A percentile compares a stretch with the other conserved stretches of the same genome.
Evolutionary conservation across 2,113 vertebrate genomes (phyloP).

Genomic region (Oryzias celebensis): DNA sequence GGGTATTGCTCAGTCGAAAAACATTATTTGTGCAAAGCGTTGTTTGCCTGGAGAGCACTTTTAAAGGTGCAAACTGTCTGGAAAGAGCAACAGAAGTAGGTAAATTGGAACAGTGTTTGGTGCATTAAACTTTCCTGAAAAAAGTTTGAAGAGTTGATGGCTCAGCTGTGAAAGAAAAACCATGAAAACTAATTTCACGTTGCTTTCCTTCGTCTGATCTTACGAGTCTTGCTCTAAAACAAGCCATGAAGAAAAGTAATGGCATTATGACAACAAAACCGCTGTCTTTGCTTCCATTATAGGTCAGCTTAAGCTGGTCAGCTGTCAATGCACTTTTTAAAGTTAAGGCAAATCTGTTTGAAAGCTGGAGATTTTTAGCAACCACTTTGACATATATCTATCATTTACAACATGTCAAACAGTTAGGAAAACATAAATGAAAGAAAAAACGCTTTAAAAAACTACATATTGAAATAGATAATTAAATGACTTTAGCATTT

Average conservation of each 20-base stretch:
- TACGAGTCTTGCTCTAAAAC: not conserved
- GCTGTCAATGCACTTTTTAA: no score
- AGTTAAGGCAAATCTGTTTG: no score
- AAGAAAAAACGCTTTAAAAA: no score
- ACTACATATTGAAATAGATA: no score
- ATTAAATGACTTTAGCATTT: no score
- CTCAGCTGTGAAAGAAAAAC: slow-evolving; percentile 9
- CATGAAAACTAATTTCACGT: slow-evolving; percentile 2
- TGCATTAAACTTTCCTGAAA: slow-evolving; percentile 32
- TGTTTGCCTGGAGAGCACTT: slow-evolving; percentile 50
- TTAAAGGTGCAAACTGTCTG: slow-evolving; percentile 21
- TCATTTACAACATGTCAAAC: no score
- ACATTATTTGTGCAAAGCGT: slow-evolving; percentile 37
- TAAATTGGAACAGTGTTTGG: slow-evolving; percentile 25
- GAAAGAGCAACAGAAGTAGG: slow-evolving; percentile 9
- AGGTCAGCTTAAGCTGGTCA: no score
- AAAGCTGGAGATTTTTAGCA: no score
- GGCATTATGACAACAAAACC: not conserved
- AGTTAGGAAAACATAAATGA: no score
- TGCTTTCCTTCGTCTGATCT: slow-evolving; percentile 2
- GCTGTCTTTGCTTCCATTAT: not conserved
- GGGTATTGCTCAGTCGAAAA: slow-evolving; percentile 51
- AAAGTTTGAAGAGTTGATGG: slow-evolving; percentile 12
- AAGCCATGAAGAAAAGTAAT: not conserved
- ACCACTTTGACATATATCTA: no score